phyloP scores from a whole-genome alignment of 2,113 vertebrate species.

The Dipodomys merriami region DNA sequence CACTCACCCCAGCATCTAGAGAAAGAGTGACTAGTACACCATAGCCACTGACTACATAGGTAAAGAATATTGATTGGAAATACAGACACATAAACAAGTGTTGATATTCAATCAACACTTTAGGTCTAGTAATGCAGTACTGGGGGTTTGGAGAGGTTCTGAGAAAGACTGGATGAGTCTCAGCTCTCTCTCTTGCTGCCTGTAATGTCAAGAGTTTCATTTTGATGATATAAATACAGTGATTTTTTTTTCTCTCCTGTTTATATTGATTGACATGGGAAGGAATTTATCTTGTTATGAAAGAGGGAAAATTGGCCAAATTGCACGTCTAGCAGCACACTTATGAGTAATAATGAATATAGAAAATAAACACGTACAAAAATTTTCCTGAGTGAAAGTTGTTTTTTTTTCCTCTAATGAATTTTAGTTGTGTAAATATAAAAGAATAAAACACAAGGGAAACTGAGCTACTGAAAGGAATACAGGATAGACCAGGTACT shows the following conservation, averaged over 20 bases:
- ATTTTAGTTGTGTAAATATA: background rate
- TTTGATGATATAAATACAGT: background rate
- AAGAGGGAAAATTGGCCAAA: background rate
- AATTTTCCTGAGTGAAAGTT: background rate
- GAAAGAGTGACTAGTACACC: background rate
- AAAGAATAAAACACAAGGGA: background rate
- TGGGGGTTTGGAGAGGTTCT: background rate
- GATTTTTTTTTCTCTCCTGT: background rate
- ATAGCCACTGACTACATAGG: background rate
- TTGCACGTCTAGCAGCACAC: background rate
- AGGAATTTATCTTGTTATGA: background rate
- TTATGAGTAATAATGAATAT: background rate
- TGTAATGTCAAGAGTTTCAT: background rate
- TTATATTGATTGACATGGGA: background rate
- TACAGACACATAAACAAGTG: background rate
- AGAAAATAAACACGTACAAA: background rate
- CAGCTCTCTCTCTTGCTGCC: background rate
- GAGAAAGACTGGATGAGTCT: background rate
- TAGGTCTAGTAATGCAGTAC: background rate
- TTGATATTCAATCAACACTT: background rate
- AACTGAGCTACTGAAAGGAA: background rate
- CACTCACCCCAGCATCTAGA: no score
- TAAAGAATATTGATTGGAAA: background rate
- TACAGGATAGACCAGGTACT: background rate
- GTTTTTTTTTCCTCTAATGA: background rate